Evolutionary conservation across 1,140 invertebrate species (phyloP).

Genomic region (Pararge aegeria): DNA sequence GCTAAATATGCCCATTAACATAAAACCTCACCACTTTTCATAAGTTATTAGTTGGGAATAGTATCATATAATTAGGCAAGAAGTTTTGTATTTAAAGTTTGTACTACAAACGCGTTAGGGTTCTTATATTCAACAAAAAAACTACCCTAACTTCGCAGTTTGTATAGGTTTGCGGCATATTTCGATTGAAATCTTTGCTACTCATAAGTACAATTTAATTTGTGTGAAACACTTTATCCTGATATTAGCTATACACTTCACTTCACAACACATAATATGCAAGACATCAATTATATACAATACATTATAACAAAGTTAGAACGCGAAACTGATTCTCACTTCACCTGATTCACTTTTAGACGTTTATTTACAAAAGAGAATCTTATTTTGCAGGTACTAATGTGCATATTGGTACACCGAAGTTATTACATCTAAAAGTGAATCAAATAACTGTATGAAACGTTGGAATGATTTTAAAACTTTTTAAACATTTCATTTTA

Average conservation of each 20-base stretch:
- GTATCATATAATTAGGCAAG: too few species aligned
- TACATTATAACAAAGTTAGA: not conserved
- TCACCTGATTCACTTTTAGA: not conserved
- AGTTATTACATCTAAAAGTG: not conserved
- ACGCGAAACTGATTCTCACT: not conserved
- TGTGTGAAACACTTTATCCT: not conserved
- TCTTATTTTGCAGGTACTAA: not conserved
- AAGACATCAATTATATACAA: not conserved
- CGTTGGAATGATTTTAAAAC: slow-evolving; percentile 26
- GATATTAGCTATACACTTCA: not conserved
- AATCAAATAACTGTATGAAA: not conserved
- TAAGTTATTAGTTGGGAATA: too few species aligned
- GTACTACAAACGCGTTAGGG: too few species aligned
- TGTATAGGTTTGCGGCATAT: too few species aligned
- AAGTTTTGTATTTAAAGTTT: too few species aligned
- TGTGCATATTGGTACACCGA: not conserved
- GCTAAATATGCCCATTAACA: too few species aligned
- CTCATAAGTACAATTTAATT: too few species aligned
- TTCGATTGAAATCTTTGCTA: too few species aligned
- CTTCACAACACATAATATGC: not conserved
- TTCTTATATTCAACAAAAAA: too few species aligned
- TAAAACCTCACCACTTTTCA: too few species aligned
- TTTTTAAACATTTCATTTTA: slow-evolving; percentile 11
- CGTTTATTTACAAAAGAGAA: not conserved
- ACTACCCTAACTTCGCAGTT: too few species aligned